Base-by-base conservation (phyloP, 2,888 invertebrate species). In the Physocephala rufipes region DNA sequence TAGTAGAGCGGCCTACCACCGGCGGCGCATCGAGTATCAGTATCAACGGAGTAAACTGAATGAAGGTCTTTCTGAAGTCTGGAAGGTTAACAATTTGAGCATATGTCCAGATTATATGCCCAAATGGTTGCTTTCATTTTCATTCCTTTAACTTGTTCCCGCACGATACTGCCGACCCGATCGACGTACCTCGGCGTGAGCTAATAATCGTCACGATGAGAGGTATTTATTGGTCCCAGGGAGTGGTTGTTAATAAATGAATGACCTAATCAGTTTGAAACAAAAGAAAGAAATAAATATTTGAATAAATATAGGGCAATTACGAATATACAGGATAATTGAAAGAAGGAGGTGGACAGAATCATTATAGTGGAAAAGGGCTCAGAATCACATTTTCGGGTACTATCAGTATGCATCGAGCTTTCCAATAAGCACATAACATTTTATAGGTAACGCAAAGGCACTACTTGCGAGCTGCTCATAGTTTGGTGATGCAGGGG, bases 81-180 rank as follows among this genome's bases (percentile, higher is more conserved):
- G 73, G n/a, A 78, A 77, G 78, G 82, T 79, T 79, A 77, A 82
- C 79, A 82, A 81, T 81, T 82, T 82, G 81, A 81, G 82, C 81
- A 81, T 81, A 81, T 82, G 81, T 82, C 81, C 78, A 76, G 80
- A 80, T 80, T 80, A 79, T 76, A 74, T 76, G 53, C 53, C 49
- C 53, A 78, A 81, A 81, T 79, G 81, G 78, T 77, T 79, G 67
- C 36, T 36, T 36, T 36, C 61, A 51, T 45, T 55, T 63, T 64
- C 65, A 61, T 51, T 36, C 61, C 61, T 47, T 26, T 36, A 24
- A 19, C 12, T 62, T 28, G n/a, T 36, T 9, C 9, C 36, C 9
- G 36, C 36, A 36, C 9, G 36, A 36, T 9, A 36, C 36, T 9
- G 36, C 4, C 36, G 36, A 36, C 36, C 5, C 9, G 36, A 7